A percentile compares a stretch with the other conserved stretches of the same genome.
phyloP scores from a whole-genome alignment of 2,113 vertebrate genomes.

The Gadus macrocephalus region DNA sequence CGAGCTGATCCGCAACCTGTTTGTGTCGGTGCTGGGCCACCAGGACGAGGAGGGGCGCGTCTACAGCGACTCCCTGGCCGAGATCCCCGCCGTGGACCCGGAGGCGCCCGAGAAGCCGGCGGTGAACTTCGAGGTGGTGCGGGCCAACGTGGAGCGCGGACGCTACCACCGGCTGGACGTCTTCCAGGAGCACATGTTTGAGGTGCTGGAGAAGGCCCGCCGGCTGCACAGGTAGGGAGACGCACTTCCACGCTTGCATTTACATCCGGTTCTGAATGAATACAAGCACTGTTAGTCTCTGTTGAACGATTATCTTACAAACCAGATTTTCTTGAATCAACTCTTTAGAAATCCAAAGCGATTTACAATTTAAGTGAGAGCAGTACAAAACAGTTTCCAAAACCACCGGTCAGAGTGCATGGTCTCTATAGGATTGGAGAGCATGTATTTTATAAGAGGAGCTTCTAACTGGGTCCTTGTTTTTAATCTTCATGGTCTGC shows the following conservation, averaged over 20 bases:
- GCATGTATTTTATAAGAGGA: too few species aligned
- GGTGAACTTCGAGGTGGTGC: constrained; percentile 90
- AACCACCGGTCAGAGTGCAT: too few species aligned
- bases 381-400: too few species aligned
- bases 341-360: too few species aligned
- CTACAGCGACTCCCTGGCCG: constrained; percentile 96
- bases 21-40: constrained; percentile 95
- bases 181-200: constrained; percentile 98
- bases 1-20: constrained; percentile 95
- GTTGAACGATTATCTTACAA: too few species aligned
- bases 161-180: constrained; percentile 90
- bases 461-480: too few species aligned
- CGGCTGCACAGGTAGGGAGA: constrained; percentile 84
- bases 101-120: constrained; percentile 81
- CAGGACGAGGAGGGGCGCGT: constrained; percentile 97
- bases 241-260: neutral
- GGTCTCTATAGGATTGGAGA: too few species aligned
- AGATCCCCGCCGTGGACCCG: constrained; percentile 91
- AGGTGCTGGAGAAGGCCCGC: constrained; percentile 92
- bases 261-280: too few species aligned
- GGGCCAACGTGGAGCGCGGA: constrained; percentile 88
- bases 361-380: too few species aligned
- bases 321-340: too few species aligned
- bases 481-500: too few species aligned
- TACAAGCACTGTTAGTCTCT: too few species aligned